Conservation (phyloP, 2,113 vertebrate genomes). For the Sceloporus tristichus region DNA sequence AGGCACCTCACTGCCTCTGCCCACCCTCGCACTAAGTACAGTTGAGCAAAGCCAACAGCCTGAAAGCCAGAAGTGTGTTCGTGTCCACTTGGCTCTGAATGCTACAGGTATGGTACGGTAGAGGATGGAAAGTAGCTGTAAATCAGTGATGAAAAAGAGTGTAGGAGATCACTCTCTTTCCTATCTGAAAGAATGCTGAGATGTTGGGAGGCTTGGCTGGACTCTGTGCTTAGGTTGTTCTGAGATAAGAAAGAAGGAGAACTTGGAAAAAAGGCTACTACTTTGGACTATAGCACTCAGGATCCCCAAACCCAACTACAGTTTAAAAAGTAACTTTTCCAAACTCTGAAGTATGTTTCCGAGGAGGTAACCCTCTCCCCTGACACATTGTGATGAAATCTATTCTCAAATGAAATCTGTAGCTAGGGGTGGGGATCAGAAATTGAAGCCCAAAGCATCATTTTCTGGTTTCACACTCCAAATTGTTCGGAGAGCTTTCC, state of each 20-base stretch:
- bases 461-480: too few relatives aligned
- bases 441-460: too few relatives aligned
- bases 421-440: too few relatives aligned
- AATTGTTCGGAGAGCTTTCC: not conserved
- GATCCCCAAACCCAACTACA: not conserved
- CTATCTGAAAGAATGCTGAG: not conserved
- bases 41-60: slow-evolving; percentile 38
- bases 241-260: too few relatives aligned
- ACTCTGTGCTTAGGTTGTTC: not conserved
- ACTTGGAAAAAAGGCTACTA: not conserved
- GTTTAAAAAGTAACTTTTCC: not conserved
- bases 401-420: too few relatives aligned
- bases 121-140: not conserved
- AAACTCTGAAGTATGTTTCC: not conserved
- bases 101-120: slow-evolving; percentile 63
- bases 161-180: not conserved
- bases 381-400: too few relatives aligned
- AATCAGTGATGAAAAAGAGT: too few relatives aligned
- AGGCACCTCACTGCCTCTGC: slow-evolving; percentile 30
- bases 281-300: not conserved
- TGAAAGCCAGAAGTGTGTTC: slow-evolving; percentile 61
- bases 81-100: slow-evolving; percentile 58
- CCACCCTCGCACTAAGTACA: slow-evolving; percentile 50
- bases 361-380: too few relatives aligned
- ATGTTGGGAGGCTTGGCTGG: too few relatives aligned